Conservation (phyloP, 2,797 vertebrate species). For the Clarias fuscus region DNA sequence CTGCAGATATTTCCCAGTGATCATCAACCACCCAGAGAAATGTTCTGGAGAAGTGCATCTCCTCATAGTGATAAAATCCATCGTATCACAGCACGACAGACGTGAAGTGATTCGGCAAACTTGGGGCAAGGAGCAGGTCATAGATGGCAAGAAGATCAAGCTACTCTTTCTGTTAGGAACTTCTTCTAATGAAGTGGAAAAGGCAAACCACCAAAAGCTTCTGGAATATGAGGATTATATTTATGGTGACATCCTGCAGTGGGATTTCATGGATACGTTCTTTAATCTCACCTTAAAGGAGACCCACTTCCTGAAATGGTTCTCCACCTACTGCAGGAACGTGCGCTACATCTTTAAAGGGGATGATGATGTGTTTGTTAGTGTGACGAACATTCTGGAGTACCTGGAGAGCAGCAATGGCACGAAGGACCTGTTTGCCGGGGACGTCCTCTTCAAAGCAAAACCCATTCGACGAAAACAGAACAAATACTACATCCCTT, state of each 20-base stretch:
- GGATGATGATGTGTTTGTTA: conserved; percentile 92
- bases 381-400: conserved; percentile 87
- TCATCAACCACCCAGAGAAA: conserved; percentile 90
- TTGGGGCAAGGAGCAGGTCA: conserved; percentile 85
- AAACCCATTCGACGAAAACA: conserved; percentile 88
- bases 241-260: conserved; percentile 91
- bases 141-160: conserved; percentile 76
- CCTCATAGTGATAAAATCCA: conserved; percentile 90
- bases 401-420: conserved; percentile 76
- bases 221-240: conserved; percentile 91
- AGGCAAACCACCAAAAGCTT: conserved; percentile 90
- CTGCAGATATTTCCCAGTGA: conserved; percentile 91
- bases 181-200: conserved; percentile 81
- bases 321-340: conserved; percentile 83
- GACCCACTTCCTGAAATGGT: conserved; percentile 95
- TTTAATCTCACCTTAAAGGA: conserved; percentile 99
- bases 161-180: conserved; percentile 88
- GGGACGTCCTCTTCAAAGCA: conserved; percentile 87
- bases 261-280: conserved; percentile 95
- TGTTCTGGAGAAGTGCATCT: conserved; percentile 78
- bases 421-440: conserved; percentile 80
- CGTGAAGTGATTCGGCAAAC: conserved; percentile 91
- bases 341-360: conserved; percentile 91
- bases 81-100: conserved; percentile 89
- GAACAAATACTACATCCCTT: conserved; percentile 94